Base-by-base conservation (phyloP, 2,888 invertebrate species). In the Marasmarcha lunaedactyla region DNA sequence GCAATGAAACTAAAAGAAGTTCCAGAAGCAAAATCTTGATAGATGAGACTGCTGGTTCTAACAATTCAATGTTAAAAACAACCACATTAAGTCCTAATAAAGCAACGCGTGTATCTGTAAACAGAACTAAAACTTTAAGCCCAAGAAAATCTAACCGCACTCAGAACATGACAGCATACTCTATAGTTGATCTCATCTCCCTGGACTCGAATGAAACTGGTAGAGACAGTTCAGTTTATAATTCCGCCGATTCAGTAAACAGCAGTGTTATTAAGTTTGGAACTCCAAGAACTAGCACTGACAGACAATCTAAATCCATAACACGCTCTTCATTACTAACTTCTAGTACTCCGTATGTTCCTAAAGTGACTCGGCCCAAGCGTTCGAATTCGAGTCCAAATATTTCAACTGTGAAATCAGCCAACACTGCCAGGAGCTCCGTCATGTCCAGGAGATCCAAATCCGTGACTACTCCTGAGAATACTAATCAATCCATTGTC, bases 161-260 rank as follows among this genome's bases (percentile, higher is more conserved):
- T 20, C 20, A 20, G 7, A 54, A 62, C 14, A 39, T 66, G 13
- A 74, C 78, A 37, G 56, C 71, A 0, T 78, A 76, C 45, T 77
- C 81, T 1, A 65, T 78, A 1, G 77, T 79, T 0, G 79, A 81
- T 42, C 48, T 79, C 4, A 69, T 79, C 0, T 76, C 78, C 0
- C 38, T 61, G 0, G 69, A 71, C 36, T 63, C 69, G 0, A 54
- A 54, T n/a, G 59, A 62, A 2, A 61, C 72, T 1, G 47, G 44
- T 5, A 45, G 44, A 15, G 55, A 60, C 1, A 37, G 50, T 0
- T 71, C 78, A 0, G 49, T 63, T 1, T 77, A 79, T 38, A 50
- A 58, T 14, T 74, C 76, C 0, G 61, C 56, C 0, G 60, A 48
- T 1, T 67, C 72, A 1, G 27, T 47, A 0, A 49, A 45, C 12